Conservation (phyloP, 2,797 vertebrate species). For the Chrosomus eos region DNA sequence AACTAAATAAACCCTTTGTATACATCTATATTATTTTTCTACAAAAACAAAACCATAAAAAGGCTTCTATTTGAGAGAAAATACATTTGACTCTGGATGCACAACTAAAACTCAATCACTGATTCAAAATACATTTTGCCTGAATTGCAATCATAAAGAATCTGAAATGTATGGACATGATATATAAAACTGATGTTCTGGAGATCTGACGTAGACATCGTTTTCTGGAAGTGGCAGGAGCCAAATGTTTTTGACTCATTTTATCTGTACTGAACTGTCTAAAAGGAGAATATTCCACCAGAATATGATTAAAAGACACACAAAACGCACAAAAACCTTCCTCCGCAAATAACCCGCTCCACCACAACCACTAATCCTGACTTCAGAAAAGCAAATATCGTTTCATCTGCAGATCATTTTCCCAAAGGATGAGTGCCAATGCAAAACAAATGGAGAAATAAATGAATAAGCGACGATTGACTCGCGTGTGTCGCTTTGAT, state of each 20-base stretch:
- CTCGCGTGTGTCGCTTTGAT: conserved; percentile 30
- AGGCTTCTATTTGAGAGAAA: neutral
- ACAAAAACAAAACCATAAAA: neutral
- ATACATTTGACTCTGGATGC: neutral
- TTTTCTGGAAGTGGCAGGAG: neutral
- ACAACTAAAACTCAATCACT: neutral
- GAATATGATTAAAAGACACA: conserved; percentile 2
- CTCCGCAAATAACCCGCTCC: neutral
- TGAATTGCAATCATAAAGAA: neutral
- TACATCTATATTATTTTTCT: neutral
- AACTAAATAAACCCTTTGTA: neutral
- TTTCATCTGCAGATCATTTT: conserved; percentile 40
- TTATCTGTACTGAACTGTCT: neutral
- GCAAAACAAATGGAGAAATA: conserved; percentile 44
- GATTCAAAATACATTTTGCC: neutral
- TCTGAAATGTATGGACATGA: neutral
- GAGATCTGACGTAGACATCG: neutral
- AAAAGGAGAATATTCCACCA: conserved; percentile 3
- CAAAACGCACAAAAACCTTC: neutral
- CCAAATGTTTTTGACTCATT: neutral
- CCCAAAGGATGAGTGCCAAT: conserved; percentile 12
- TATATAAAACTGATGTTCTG: neutral
- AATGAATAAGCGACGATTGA: conserved; percentile 49
- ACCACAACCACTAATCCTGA: neutral
- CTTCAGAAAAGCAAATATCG: conserved; percentile 24